phyloP scores from a whole-genome alignment of 64 coral and sea anemone species.

The Stichodactyla mertensii region DNA sequence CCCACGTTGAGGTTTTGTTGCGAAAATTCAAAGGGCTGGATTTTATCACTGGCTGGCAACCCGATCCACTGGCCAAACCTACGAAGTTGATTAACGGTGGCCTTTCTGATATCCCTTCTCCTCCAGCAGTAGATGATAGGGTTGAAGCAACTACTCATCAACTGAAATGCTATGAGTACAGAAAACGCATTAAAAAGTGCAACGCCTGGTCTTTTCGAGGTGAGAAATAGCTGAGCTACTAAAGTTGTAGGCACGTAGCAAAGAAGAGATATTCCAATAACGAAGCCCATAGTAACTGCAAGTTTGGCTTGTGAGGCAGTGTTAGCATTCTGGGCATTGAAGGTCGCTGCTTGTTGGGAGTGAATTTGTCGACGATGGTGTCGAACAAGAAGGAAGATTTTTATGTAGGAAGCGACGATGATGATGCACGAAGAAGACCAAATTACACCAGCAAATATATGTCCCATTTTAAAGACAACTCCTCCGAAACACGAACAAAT shows the following conservation, averaged over 20 bases:
- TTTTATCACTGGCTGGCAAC: not conserved
- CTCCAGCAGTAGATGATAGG: constrained; percentile 17
- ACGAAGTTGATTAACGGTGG: not conserved
- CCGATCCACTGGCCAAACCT: not conserved
- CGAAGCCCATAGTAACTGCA: not conserved
- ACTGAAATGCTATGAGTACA: not conserved
- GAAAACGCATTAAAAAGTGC: not conserved
- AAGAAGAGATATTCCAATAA: not conserved
- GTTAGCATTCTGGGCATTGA: not conserved
- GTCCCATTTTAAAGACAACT: not conserved
- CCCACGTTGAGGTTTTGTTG: too few species aligned
- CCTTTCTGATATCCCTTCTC: constrained; percentile 3
- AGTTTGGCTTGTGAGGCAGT: not conserved
- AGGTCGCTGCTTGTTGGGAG: not conserved
- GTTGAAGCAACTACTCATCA: constrained; percentile 1
- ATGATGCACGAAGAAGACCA: not conserved
- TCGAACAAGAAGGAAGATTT: constrained; percentile 2
- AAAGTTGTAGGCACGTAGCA: not conserved
- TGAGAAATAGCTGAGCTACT: not conserved
- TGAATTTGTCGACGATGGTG: constrained; percentile 5
- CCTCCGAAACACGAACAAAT: not conserved
- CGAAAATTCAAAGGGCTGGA: too few species aligned
- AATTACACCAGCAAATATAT: not conserved
- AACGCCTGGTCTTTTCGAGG: not conserved
- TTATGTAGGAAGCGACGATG: not conserved